Evolutionary conservation across 1,140 invertebrate species (phyloP), one percentile per base, ranked within the genome.

Genomic region (Procambarus virginalis): DNA sequence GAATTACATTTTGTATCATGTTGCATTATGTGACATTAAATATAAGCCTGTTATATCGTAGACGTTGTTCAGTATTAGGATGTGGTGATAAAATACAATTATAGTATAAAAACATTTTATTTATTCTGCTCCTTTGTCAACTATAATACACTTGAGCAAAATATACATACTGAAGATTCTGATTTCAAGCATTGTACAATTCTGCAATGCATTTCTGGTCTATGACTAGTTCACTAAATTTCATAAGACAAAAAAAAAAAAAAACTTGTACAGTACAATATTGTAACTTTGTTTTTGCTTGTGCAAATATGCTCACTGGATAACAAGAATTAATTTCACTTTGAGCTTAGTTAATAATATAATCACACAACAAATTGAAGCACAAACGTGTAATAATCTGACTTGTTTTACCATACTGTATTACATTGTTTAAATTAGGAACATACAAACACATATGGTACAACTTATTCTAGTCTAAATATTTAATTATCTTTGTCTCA

Each of bases 131-230:
- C 60, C 17, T 34, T 73, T 20, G 34, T 73, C 68, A 73, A 73
- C 68, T 73, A 73, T 73, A 73, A 73, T 73, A 73, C 68, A 73
- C 68, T 73, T 73, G 68, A 73, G 68, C 68, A 73, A 68, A 68
- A 68, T 68, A 68, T 68, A 68, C 64, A 68, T 68, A 68, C 64
- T 68, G 64, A 68, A 68, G 4, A 17, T 68, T 68, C 64, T 68
- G 64, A 5, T 68, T 20, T 64, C 12, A 68, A 68, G 64, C 64
- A 68, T 68, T 17, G 64, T 68, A 58, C 14, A 68, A 12, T 68
- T 68, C 14, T 17, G 64, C 64, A 68, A 17, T 68, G 64, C 64
- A 68, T 68, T 17, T 68, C 17, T 68, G 64, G 12, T 17, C 20
- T 68, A 68, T 68, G 64, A 68, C 64, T 68, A 68, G 64, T 68